Evolutionary conservation across 2,888 invertebrate genomes (phyloP), one percentile per base, ranked within the genome.

Genomic region (Cantharis flavilabris): DNA sequence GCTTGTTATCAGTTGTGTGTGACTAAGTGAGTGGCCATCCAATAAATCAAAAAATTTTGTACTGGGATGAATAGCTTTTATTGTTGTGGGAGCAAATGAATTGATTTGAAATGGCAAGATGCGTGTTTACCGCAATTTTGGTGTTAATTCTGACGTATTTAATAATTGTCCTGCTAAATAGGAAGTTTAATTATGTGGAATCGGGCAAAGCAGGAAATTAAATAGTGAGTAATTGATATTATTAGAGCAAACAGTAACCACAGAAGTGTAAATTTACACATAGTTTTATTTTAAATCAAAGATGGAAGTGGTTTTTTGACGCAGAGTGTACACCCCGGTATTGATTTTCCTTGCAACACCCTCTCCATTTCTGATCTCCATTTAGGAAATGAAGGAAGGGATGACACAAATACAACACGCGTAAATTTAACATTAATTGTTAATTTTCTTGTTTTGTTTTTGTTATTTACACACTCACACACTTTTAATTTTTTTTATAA

Each of bases 111-210:
- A 84, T 88, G 81, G 87, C 84, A 63, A 82, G 88, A 81, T 88
- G 87, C 80, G 83, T 87, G 79, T 87, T 88, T 80, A 88, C 88
- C 0, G 81, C 85, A 62, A 85, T 86, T 64, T 81, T 88, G 70
- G 81, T 86, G 76, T 80, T 88, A 49, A 85, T 87, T 73, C 83
- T 88, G 70, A 83, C 85, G 5, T 88, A 87, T 82, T 81, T 88
- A 79, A 85, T 88, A 70, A 82, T 87, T 65, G 84, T 88, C 73
- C 81, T 88, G 78, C 81, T 88, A 74, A 86, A 88, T 78, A 85
- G 86, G 84, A 88, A 88, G 81, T 86, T 86, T 79, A 85, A 87
- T 81, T 85, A 86, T 81, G 82, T 84, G 62, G 75, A 73, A 73
- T 69, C 11, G 64, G 75, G 75, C 5, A 79, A 76, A 69, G 30